Percentiles rank a stretch among this genome's conserved stretches.
Conservation (phyloP, 1,140 invertebrate genomes). For the Neodiprion pinetum region DNA sequence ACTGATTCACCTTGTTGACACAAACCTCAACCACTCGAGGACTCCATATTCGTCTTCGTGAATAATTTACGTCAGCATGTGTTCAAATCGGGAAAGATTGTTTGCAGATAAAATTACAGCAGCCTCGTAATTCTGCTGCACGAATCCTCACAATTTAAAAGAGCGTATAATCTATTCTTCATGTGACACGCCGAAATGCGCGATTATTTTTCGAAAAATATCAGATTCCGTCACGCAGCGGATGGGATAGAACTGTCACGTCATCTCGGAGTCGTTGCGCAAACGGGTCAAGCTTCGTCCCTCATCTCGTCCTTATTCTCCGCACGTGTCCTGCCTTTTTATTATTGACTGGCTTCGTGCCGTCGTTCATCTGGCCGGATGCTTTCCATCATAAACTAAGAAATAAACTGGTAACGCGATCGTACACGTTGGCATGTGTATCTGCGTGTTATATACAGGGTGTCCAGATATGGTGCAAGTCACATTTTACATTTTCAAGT, state of each 20-base stretch:
- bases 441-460: not conserved
- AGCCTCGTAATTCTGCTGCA: too few relatives aligned
- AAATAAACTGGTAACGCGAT: not conserved
- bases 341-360: conserved; percentile 1
- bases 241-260: not conserved
- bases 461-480: not conserved
- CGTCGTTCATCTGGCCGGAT: conserved; percentile 3
- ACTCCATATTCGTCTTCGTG: not conserved
- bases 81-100: too few relatives aligned
- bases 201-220: not conserved
- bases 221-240: not conserved
- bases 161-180: too few relatives aligned
- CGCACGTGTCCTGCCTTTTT: not conserved
- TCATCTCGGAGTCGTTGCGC: not conserved
- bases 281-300: not conserved
- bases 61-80: too few relatives aligned
- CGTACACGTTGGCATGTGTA: not conserved
- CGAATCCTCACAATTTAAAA: too few relatives aligned
- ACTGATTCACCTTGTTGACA: not conserved
- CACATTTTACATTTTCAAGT: not conserved
- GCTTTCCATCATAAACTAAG: not conserved
- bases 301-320: not conserved
- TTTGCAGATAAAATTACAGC: too few relatives aligned
- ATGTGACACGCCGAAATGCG: too few relatives aligned
- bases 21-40: not conserved